These are phyloP conservation scores for Marmota flaviventris DNA, from an alignment of 2,113 vertebrate genomes.

Conservation along the genomic window DNA sequence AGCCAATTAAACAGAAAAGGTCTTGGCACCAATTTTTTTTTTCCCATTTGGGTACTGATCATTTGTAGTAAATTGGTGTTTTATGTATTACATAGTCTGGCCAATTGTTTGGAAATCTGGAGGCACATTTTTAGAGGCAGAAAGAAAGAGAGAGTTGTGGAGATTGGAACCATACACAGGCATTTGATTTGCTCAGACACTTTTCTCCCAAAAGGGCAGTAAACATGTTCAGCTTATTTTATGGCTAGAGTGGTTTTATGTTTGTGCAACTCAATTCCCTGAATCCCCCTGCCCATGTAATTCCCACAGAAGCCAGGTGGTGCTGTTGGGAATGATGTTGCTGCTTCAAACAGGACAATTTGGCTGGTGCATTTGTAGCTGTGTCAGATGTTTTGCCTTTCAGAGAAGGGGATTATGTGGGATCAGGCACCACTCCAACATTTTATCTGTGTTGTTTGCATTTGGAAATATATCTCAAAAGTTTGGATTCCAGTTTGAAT, in stretches of 20 bases:
- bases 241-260: background rate
- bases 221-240: conserved; percentile 29
- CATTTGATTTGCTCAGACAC: conserved; percentile 36
- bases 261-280: background rate
- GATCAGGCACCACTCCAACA: conserved; percentile 23
- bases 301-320: conserved; percentile 6
- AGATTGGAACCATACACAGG: background rate
- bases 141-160: background rate
- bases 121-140: conserved; percentile 38
- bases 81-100: background rate
- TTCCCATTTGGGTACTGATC: background rate
- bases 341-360: background rate
- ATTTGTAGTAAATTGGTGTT: background rate
- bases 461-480: conserved; percentile 57
- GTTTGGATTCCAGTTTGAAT: conserved; percentile 44
- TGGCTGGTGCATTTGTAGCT: background rate
- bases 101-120: conserved; percentile 43
- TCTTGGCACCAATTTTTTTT: background rate
- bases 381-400: conserved; percentile 41
- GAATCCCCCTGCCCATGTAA: background rate
- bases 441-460: conserved; percentile 36
- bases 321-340: background rate
- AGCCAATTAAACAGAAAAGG: conserved; percentile 33
- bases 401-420: conserved; percentile 18
- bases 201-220: background rate